phyloP scores from a whole-genome alignment of 1,140 invertebrate species.

The Musca vetustissima region DNA sequence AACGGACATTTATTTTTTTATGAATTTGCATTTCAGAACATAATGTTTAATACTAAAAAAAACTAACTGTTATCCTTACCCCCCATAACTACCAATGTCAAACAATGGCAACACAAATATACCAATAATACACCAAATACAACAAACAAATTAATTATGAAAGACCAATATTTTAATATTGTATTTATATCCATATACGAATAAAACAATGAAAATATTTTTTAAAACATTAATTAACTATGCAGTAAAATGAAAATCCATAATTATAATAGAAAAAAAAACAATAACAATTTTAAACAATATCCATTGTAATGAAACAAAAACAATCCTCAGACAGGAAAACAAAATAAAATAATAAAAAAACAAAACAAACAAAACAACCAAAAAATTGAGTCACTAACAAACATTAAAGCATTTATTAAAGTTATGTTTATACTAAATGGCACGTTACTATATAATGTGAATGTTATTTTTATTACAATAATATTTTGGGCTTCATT shows the following conservation, averaged over 20 bases:
- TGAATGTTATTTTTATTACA: background rate
- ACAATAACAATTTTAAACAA: background rate
- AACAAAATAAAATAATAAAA: no score
- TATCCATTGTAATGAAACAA: no score
- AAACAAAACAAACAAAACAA: no score
- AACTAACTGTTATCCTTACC: no score
- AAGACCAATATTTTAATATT: constrained; percentile 20
- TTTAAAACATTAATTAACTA: background rate
- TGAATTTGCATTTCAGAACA: no score
- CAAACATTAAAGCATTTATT: background rate
- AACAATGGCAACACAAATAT: no score
- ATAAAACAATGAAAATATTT: background rate
- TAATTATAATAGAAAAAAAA: background rate
- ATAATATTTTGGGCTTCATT: background rate
- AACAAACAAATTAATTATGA: constrained; percentile 1
- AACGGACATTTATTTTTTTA: no score
- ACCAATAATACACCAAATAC: background rate
- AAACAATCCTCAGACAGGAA: no score
- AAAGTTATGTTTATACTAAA: background rate
- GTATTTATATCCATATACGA: background rate
- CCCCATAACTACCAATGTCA: no score
- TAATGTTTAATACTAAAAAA: no score
- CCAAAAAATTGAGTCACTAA: background rate
- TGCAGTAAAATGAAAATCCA: background rate
- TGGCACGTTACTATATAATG: constrained; percentile 11